phyloP scores from a whole-genome alignment of 2,888 invertebrate species.

The Agrochola circellaris region DNA sequence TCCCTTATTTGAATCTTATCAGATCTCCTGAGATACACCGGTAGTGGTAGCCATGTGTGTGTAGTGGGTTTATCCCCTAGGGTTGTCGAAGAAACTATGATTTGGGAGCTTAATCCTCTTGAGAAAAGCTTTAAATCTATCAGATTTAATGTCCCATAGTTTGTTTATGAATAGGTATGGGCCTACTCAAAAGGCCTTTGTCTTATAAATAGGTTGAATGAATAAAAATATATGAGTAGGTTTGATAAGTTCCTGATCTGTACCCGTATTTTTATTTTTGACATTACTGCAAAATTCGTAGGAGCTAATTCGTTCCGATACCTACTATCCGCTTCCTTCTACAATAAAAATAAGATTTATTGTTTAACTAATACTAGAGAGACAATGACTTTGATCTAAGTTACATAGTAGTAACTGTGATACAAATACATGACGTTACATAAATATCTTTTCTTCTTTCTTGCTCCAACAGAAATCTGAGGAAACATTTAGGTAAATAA shows the following conservation, averaged over 20 bases:
- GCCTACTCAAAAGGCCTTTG: no score
- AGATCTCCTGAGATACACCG: conserved; percentile 90
- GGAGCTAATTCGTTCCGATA: not conserved
- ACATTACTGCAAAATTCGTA: not conserved
- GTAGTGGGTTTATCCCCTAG: conserved; percentile 82
- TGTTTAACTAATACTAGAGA: no score
- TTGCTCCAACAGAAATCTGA: no score
- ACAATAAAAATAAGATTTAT: no score
- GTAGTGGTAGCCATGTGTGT: conserved; percentile 85
- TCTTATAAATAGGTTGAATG: not conserved
- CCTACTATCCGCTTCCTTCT: not conserved
- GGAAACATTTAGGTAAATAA: no score
- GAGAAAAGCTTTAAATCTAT: conserved; percentile 49
- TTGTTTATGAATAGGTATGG: conserved; percentile 14
- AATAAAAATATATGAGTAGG: not conserved
- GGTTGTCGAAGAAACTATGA: conserved; percentile 73
- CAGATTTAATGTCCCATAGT: conserved; percentile 8
- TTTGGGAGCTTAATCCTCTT: conserved; percentile 51
- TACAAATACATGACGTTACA: no score
- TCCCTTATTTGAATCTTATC: conserved; percentile 92
- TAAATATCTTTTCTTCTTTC: no score
- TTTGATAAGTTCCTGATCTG: not conserved
- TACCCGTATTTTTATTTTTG: not conserved
- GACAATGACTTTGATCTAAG: not conserved
- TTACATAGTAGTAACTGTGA: no score